Evolutionary conservation across 2,888 invertebrate genomes (phyloP).

Genomic region (Pristionchus exspectatus): DNA sequence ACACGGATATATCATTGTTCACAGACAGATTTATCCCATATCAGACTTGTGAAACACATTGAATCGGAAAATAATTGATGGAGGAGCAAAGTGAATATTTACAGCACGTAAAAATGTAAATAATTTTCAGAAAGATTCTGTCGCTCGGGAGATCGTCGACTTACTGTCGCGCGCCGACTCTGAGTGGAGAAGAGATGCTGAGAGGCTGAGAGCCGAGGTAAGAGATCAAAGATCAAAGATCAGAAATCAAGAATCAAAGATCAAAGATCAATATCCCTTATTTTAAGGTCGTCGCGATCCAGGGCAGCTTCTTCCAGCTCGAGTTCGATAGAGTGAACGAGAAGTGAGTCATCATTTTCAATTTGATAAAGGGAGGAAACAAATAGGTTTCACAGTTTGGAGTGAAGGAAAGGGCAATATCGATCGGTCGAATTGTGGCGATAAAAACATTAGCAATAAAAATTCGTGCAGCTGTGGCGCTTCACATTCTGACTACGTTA

Average conservation of each 20-base stretch:
- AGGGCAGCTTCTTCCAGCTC: constrained; percentile 75
- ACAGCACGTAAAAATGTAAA: background rate
- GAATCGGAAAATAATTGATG: too few relatives aligned
- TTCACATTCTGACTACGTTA: too few relatives aligned
- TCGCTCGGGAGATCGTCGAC: constrained; percentile 66
- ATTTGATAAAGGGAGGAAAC: background rate
- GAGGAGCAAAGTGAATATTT: too few relatives aligned
- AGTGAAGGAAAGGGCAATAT: background rate
- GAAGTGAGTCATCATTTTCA: constrained; percentile 63
- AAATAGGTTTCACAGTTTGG: background rate
- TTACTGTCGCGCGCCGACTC: constrained; percentile 67
- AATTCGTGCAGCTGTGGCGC: too few relatives aligned
- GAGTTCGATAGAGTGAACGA: constrained; percentile 75
- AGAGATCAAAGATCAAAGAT: constrained; percentile 8
- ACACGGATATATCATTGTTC: too few relatives aligned
- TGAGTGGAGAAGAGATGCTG: constrained; percentile 70
- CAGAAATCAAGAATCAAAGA: background rate
- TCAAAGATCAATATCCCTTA: background rate
- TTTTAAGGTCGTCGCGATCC: constrained; percentile 66
- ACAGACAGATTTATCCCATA: too few relatives aligned
- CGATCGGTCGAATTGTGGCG: background rate
- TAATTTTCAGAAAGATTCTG: constrained; percentile 64
- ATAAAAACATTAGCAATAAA: too few relatives aligned
- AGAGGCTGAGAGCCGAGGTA: constrained; percentile 64
- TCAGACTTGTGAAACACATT: too few relatives aligned